These are phyloP conservation scores for Macrostomum lignano DNA, from an alignment of 1,140 invertebrate genomes.

Conservation along the genomic window DNA sequence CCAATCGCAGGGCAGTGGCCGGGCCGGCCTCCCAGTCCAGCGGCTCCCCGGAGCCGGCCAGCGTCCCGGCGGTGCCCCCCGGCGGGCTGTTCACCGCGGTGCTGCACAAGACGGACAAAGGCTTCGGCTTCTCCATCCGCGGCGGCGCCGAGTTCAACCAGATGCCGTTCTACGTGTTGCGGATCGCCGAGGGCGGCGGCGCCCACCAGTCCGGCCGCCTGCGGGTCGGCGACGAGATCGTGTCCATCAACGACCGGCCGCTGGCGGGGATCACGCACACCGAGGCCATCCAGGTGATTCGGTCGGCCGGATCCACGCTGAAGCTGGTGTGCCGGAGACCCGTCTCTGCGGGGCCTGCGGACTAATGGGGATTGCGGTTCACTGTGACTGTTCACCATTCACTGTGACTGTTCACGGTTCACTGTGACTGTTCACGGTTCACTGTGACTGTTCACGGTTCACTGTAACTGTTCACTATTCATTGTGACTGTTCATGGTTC, in stretches of 20 bases:
- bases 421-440: no score
- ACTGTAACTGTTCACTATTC: no score
- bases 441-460: no score
- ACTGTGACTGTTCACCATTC: no score
- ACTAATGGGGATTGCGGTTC: no score
- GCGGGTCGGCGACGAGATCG: constrained; percentile 47
- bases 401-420: no score
- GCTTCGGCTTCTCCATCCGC: constrained; percentile 55
- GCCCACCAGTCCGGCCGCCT: constrained; percentile 42
- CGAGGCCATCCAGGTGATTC: constrained; percentile 49
- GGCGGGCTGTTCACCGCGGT: constrained; percentile 41
- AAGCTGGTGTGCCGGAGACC: constrained; percentile 33
- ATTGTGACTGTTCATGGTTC: no score
- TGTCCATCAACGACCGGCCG: constrained; percentile 47
- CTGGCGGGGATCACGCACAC: constrained; percentile 51
- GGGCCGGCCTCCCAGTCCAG: background rate
- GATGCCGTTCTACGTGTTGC: constrained; percentile 50
- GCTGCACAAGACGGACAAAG: constrained; percentile 39
- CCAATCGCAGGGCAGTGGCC: no score
- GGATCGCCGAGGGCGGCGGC: constrained; percentile 49
- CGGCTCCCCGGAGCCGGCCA: background rate
- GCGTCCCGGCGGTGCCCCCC: constrained; percentile 4
- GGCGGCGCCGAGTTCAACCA: constrained; percentile 52
- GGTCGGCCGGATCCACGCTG: constrained; percentile 37
- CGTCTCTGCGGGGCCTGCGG: no score